These are phyloP conservation scores for Sebastes minor DNA, from an alignment of 2,797 vertebrate species.

Conservation along the genomic window DNA sequence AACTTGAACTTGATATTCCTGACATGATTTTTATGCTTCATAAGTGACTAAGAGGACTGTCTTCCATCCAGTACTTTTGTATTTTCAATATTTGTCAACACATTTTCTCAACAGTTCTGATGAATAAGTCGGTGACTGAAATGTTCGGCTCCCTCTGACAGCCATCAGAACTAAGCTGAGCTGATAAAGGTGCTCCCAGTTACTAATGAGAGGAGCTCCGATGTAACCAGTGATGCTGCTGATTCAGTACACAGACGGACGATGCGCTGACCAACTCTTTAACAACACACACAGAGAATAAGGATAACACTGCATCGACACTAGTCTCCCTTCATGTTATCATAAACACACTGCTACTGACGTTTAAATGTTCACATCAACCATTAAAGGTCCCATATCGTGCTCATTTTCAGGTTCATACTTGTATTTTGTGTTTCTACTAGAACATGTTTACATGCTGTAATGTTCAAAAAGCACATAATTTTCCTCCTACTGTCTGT, in stretches of 20 bases:
- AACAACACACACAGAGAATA: no score
- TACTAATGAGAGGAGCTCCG: neutral
- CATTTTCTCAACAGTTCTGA: neutral
- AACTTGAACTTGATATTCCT: no score
- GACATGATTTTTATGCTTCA: neutral
- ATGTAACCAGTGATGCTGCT: neutral
- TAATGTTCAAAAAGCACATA: rapidly evolving
- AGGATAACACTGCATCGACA: neutral
- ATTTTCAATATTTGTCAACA: neutral
- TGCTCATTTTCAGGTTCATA: no score
- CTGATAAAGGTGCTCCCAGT: neutral
- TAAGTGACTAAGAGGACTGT: neutral
- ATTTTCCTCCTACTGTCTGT: no score
- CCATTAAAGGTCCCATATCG: rapidly evolving
- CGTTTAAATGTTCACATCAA: neutral
- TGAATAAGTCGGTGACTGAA: neutral
- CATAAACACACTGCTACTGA: neutral
- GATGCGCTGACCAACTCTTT: neutral
- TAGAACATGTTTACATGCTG: no score
- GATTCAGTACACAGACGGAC: neutral
- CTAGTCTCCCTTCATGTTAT: neutral
- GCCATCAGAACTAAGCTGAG: neutral
- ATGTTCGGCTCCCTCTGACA: neutral
- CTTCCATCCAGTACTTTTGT: neutral
- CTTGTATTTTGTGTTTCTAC: no score